Evolutionary conservation across 2,113 vertebrate species (phyloP), one percentile per base, ranked within the genome.

Genomic region (Proterorhinus semilunaris): DNA sequence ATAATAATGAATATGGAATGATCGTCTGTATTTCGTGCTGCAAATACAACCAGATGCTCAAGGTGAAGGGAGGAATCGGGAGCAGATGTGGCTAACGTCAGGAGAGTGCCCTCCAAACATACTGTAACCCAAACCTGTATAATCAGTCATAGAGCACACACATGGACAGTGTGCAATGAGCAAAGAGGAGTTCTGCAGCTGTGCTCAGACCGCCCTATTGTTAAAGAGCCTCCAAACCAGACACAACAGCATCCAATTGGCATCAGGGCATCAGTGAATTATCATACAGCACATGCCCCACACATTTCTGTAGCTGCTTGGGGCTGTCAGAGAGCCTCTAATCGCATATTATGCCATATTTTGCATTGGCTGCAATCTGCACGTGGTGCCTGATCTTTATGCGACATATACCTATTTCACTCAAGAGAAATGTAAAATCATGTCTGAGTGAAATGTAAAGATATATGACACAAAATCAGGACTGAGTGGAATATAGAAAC

Each of bases 1-100:
- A 95, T 92, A 94, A 94, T 95, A 94, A 95, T 95, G 95, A 97
- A 95, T 96, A 95, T 95, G 94, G 94, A 96, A 95, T 95, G 95
- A 95, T 96, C 62, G 80, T 81, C 72, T 58, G 80, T 78, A 94
- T 96, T 89, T 95, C 95, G 93, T 92, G 85, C 92, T 91, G 87
- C 93, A 96, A 96, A 98, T 91, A 93, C 95, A 96, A 95, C 95
- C 96, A 97, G 95, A 97, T 97, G 95, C 94, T 91, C 95, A 83
- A 93, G 88, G 84, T 90, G 87, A 71, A 76, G 46, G 64, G 58
- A 87, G 93, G 92, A 95, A 96, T 94, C 91, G 94, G 88, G 91
- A 95, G 91, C 96, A 98, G 96, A 96, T 98, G 96, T 92, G 89
- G 89, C 51, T 45, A 70, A 70, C 58, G n/a, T 67, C 15, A 69